A percentile compares a stretch with the other conserved stretches of the same genome.
These are phyloP conservation scores for Conistra vaccinii DNA, from an alignment of 2,888 invertebrate genomes.

Conservation along the genomic window DNA sequence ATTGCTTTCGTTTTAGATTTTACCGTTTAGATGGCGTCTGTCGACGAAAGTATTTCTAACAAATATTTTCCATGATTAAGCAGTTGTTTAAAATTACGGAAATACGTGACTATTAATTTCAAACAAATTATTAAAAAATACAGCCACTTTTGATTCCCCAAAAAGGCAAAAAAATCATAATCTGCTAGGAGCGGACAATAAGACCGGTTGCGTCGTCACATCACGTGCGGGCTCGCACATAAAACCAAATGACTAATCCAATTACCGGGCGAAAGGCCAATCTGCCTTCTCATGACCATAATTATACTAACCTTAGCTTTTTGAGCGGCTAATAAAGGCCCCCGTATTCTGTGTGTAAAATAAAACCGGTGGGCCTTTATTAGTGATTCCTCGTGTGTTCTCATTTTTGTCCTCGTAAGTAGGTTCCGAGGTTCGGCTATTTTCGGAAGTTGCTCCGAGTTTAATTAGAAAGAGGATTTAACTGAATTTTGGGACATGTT, in stretches of 20 bases:
- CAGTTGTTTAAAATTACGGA: not conserved
- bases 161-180: constrained; percentile 42
- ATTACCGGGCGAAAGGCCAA: constrained; percentile 70
- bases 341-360: constrained; percentile 67
- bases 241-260: constrained; percentile 69
- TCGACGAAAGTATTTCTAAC: not conserved
- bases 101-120: not conserved
- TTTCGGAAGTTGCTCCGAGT: constrained; percentile 55
- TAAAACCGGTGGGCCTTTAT: constrained; percentile 66
- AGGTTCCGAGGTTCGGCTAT: constrained; percentile 54
- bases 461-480: constrained; percentile 61
- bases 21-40: not conserved
- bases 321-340: constrained; percentile 68
- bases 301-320: constrained; percentile 74
- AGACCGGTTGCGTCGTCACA: constrained; percentile 44
- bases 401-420: constrained; percentile 60
- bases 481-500: constrained; percentile 35
- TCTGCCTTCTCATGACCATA: constrained; percentile 75
- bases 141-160: not conserved
- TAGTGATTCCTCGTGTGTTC: constrained; percentile 65
- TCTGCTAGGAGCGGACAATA: not conserved
- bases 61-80: not conserved
- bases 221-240: constrained; percentile 64
- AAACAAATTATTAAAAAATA: not conserved
- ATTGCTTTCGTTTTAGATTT: constrained; percentile 22